Percentiles rank a stretch among this genome's conserved stretches.
Conservation (phyloP, 1,140 invertebrate genomes). For the Drosophila suzukii region DNA sequence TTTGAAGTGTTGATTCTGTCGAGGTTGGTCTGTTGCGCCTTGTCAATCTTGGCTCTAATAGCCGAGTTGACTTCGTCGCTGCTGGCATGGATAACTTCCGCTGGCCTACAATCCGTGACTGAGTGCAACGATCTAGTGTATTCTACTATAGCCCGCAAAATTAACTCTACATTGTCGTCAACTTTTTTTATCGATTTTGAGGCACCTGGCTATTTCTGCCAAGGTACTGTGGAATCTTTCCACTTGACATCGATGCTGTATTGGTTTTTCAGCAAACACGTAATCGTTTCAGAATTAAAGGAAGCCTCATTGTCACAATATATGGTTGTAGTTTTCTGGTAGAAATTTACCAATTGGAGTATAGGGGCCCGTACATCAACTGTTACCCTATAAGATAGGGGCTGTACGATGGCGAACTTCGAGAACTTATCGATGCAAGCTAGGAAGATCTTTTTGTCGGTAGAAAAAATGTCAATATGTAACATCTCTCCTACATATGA, state of each 20-base stretch:
- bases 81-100: neutral
- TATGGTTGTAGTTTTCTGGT: constrained; percentile 15
- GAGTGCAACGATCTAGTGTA: constrained; percentile 39
- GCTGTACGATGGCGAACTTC: constrained; percentile 26
- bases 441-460: constrained; percentile 23
- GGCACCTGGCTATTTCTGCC: constrained; percentile 1
- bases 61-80: neutral
- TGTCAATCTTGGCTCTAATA: constrained; percentile 7
- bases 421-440: constrained; percentile 10
- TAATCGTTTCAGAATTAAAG: constrained; percentile 21
- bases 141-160: constrained; percentile 15
- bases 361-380: constrained; percentile 4
- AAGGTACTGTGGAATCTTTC: neutral
- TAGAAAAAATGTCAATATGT: constrained; percentile 29
- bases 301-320: constrained; percentile 37
- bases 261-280: neutral
- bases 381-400: constrained; percentile 28
- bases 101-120: constrained; percentile 2
- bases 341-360: constrained; percentile 28
- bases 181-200: neutral
- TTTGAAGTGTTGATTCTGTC: neutral
- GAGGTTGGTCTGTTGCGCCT: neutral
- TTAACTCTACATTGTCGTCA: constrained; percentile 28
- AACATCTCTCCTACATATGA: constrained; percentile 33
- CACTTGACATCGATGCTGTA: constrained; percentile 4